Evolutionary conservation across 1,140 invertebrate genomes (phyloP).

Genomic region (Teleogryllus occipitalis): DNA sequence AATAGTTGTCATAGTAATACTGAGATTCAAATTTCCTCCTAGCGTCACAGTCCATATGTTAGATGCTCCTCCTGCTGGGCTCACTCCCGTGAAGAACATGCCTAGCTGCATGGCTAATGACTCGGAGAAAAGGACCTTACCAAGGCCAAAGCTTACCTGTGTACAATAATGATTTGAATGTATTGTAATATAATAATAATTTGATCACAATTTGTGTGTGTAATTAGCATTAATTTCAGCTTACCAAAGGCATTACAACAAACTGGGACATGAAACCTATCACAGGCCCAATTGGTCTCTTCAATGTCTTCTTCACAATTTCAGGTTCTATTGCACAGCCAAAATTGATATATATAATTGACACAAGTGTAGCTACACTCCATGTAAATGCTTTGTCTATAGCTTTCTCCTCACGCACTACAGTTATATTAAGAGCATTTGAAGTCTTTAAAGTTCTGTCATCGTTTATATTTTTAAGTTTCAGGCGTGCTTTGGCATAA

Average conservation of each 20-base stretch:
- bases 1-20: constrained; percentile 86
- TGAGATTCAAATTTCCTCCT: constrained; percentile 80
- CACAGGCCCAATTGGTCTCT: constrained; percentile 67
- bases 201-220: background rate
- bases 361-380: constrained; percentile 69
- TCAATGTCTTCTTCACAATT: constrained; percentile 59
- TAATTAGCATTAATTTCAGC: constrained; percentile 26
- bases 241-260: constrained; percentile 81
- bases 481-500: constrained; percentile 36
- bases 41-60: constrained; percentile 90
- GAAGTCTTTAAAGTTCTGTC: constrained; percentile 26
- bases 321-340: constrained; percentile 80
- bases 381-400: constrained; percentile 70
- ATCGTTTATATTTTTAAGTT: constrained; percentile 26
- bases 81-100: constrained; percentile 84
- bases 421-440: constrained; percentile 40
- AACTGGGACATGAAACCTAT: constrained; percentile 82
- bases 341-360: constrained; percentile 85
- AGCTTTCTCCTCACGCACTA: constrained; percentile 50
- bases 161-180: constrained; percentile 24
- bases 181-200: background rate
- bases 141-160: constrained; percentile 69
- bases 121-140: constrained; percentile 60
- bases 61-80: constrained; percentile 87
- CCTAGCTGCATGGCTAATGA: constrained; percentile 67